phyloP scores from a whole-genome alignment of 1,140 invertebrate species.

The Lordiphosa collinella region DNA sequence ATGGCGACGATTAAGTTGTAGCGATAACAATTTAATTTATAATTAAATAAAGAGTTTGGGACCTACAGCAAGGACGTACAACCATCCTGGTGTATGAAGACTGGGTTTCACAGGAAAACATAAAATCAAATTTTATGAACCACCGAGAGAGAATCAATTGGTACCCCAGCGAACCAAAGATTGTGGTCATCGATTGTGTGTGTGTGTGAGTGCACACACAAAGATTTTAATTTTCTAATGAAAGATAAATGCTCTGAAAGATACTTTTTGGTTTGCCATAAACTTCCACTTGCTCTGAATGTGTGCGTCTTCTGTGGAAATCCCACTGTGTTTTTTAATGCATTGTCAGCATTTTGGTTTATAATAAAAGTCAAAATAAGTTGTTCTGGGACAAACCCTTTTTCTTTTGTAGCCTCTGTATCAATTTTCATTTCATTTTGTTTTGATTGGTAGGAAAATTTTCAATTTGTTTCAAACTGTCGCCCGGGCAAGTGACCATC shows the following conservation, averaged over 20 bases:
- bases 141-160: slow-evolving; percentile 1
- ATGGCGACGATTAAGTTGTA: slow-evolving; percentile 69
- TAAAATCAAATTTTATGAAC: slow-evolving; percentile 54
- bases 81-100: slow-evolving; percentile 17
- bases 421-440: slow-evolving; percentile 4
- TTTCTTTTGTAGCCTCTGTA: slow-evolving; percentile 5
- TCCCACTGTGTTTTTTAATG: slow-evolving; percentile 40
- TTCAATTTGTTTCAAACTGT: slow-evolving; percentile 23
- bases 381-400: slow-evolving; percentile 54
- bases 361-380: slow-evolving; percentile 71
- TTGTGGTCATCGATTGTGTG: slow-evolving; percentile 73
- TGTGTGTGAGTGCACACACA: slow-evolving; percentile 39
- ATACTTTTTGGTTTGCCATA: slow-evolving; percentile 37
- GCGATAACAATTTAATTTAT: slow-evolving; percentile 74
- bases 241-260: slow-evolving; percentile 66
- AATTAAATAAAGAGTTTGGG: slow-evolving; percentile 30
- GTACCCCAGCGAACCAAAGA: slow-evolving; percentile 30
- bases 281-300: slow-evolving; percentile 59
- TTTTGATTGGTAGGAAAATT: slow-evolving; percentile 31
- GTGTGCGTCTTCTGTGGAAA: slow-evolving; percentile 38
- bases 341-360: slow-evolving; percentile 53
- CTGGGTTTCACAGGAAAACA: slow-evolving; percentile 42
- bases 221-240: slow-evolving; percentile 74
- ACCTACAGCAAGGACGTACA: slow-evolving; percentile 61
- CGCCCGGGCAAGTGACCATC: slow-evolving; percentile 21